Percentiles rank a stretch among this genome's conserved stretches.
Evolutionary conservation across 1,140 invertebrate species (phyloP).

Genomic region (Tribolium madens): DNA sequence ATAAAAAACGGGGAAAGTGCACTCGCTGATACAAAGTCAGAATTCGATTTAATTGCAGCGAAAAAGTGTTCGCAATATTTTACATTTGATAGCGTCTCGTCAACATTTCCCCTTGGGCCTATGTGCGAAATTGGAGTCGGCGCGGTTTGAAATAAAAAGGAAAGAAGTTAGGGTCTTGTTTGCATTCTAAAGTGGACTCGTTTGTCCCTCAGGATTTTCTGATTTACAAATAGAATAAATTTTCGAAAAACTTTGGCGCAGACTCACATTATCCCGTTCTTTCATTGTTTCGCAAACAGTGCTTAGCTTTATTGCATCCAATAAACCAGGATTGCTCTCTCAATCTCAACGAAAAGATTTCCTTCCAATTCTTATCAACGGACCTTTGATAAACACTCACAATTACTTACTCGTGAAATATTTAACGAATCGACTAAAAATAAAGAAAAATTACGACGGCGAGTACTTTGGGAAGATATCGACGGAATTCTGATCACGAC

Average conservation of each 20-base stretch:
- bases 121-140: slow-evolving; percentile 48
- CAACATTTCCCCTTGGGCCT: slow-evolving; percentile 44
- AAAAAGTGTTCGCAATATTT: slow-evolving; percentile 22
- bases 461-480: slow-evolving; percentile 7
- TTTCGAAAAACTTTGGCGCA: slow-evolving; percentile 46
- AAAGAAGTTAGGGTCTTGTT: slow-evolving; percentile 50
- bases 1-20: slow-evolving; percentile 32
- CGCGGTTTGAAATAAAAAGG: slow-evolving; percentile 44
- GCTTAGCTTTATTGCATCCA: slow-evolving; percentile 41
- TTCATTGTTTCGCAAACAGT: slow-evolving; percentile 34
- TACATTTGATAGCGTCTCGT: slow-evolving; percentile 49
- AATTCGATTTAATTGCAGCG: slow-evolving; percentile 20
- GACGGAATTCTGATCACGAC: slow-evolving; percentile 24
- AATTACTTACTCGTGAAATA: slow-evolving; percentile 20
- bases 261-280: slow-evolving; percentile 23
- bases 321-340: slow-evolving; percentile 1
- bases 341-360: slow-evolving; percentile 1
- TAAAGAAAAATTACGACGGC: background rate
- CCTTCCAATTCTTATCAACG: slow-evolving; percentile 8
- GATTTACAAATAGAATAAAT: slow-evolving; percentile 53
- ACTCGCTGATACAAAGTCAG: slow-evolving; percentile 12
- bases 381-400: slow-evolving; percentile 5
- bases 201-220: slow-evolving; percentile 45
- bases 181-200: slow-evolving; percentile 51
- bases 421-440: slow-evolving; percentile 1